Base-by-base conservation (phyloP, 2,888 invertebrate species). In the Noctua fimbriata region DNA sequence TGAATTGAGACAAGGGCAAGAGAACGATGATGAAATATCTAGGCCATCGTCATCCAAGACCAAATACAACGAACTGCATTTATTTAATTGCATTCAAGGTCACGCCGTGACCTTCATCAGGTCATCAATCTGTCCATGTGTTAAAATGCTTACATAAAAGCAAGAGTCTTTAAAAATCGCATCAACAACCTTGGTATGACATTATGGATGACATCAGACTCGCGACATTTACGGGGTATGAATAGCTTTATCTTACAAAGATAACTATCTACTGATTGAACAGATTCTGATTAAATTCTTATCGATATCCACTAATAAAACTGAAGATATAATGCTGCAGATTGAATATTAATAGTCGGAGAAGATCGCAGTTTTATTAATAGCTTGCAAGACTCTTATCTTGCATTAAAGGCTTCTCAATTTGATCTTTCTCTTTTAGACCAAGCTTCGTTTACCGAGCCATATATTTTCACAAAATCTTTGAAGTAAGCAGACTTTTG, bases 261-360 rank as follows among this genome's bases (percentile, higher is more conserved):
- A 78, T 78, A 12, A n/a, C 7, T 32, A 81, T 83, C 69, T 58
- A 24, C 41, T 78, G 69, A 83, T 81, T 69, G 52, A 78, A 63
- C 36, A 16, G 67, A 77, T 83, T 80, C 52, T 52, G 58, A 69
- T 77, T 58, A 79, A 82, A 79, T 55, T 24, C 12, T 60, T 28
- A 49, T 63, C 28, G 32, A 73, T 44, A 76, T n/a, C 49, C 12
- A 52, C 44, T 41, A 10, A n/a, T 55, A 47, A 78, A 63, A 69
- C 14, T 65, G 16, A 41, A 69, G 63, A 36, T 24, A 76, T 69
- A 36, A 63, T 21, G 69, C 67, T 81, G 49, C 24, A 63, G 44
- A 83, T 78, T 76, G 0, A 36, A 82, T 60, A 55, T 52, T 21
- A 75, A 55, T 36, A 41, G 16, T 47, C 32, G 21, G 21, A 55